Percentiles rank a stretch among this genome's conserved stretches.
Conservation (phyloP, 2,797 vertebrate species). For the Rhinophrynus dorsalis region DNA sequence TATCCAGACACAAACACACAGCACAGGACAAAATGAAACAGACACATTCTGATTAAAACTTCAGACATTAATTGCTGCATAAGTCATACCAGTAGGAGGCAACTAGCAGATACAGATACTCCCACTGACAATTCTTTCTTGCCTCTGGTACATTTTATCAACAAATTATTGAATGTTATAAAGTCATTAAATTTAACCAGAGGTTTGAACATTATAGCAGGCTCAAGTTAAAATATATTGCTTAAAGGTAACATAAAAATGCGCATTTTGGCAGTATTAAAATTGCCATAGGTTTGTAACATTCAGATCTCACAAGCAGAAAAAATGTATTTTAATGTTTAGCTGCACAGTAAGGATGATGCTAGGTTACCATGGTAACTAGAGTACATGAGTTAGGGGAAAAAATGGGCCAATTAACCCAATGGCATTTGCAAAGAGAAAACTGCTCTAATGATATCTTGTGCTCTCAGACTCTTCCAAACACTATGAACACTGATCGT, state of each 20-base stretch:
- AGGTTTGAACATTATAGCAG: no score
- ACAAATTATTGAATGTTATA: no score
- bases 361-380: slow-evolving; percentile 8
- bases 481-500: neutral
- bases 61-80: no score
- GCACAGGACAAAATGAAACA: no score
- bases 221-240: no score
- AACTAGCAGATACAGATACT: no score
- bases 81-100: no score
- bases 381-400: neutral
- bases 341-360: neutral
- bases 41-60: no score
- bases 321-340: neutral
- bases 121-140: no score
- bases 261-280: neutral
- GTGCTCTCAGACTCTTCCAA: neutral
- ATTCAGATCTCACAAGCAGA: neutral
- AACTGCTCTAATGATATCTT: neutral
- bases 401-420: slow-evolving; percentile 12
- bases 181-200: no score
- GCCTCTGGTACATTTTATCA: no score
- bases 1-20: no score
- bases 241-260: neutral
- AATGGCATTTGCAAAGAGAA: slow-evolving; percentile 8
- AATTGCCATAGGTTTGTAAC: neutral